Percentiles rank a stretch among this genome's conserved stretches.
Evolutionary conservation across 2,888 invertebrate genomes (phyloP).

Genomic region (Augiades crinisus): DNA sequence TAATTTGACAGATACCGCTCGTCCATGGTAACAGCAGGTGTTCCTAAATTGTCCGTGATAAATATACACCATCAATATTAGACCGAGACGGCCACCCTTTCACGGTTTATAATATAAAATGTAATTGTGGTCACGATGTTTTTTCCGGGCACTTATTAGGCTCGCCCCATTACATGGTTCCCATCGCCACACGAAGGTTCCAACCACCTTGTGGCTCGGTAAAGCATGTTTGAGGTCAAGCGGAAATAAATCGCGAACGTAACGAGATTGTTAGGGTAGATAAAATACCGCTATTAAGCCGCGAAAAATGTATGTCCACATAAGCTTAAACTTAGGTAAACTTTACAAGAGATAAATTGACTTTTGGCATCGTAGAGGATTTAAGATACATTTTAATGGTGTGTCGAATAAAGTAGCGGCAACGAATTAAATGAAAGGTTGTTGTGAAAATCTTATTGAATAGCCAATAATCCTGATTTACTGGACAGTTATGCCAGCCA

Average conservation of each 20-base stretch:
- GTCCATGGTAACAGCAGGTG: slow-evolving; percentile 71
- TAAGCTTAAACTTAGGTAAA: neutral
- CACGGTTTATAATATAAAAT: slow-evolving; percentile 49
- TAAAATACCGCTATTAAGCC: slow-evolving; percentile 1
- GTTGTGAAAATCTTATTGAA: slow-evolving; percentile 40
- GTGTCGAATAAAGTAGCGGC: slow-evolving; percentile 1
- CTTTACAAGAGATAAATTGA: slow-evolving; percentile 8
- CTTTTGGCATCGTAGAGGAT: neutral
- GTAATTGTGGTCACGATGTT: slow-evolving; percentile 57
- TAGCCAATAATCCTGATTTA: slow-evolving; percentile 52
- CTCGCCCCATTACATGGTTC: slow-evolving; percentile 36
- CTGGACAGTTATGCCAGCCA: slow-evolving; percentile 49
- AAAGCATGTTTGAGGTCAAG: neutral
- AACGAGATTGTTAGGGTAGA: slow-evolving; percentile 9
- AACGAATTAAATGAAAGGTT: slow-evolving; percentile 15
- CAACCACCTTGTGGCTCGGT: neutral
- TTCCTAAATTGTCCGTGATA: slow-evolving; percentile 72
- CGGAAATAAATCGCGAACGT: slow-evolving; percentile 12
- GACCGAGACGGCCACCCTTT: slow-evolving; percentile 53
- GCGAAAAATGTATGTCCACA: neutral
- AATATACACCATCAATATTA: slow-evolving; percentile 70
- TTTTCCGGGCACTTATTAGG: slow-evolving; percentile 37
- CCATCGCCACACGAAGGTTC: neutral
- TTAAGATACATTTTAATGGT: slow-evolving; percentile 10
- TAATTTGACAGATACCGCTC: slow-evolving; percentile 69